phyloP scores from a whole-genome alignment of 2,797 vertebrate species.

The Neosilurus hyrtlii region DNA sequence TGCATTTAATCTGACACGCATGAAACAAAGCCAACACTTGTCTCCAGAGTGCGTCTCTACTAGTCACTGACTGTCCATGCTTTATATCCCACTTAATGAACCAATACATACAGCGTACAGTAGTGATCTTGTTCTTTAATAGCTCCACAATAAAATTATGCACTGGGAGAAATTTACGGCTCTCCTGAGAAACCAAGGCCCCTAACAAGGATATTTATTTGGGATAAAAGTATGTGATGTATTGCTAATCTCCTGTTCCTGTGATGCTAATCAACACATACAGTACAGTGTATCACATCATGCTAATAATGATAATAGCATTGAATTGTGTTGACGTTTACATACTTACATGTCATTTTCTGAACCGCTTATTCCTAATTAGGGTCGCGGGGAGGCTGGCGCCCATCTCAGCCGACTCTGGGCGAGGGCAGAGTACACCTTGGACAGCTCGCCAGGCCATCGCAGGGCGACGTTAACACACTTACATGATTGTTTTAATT shows the following conservation, averaged over 20 bases:
- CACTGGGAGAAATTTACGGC: conserved; percentile 26
- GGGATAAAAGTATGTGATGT: background rate
- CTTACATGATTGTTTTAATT: too few species aligned
- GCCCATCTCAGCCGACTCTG: too few species aligned
- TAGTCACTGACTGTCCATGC: conserved; percentile 48
- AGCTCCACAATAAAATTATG: conserved; percentile 30
- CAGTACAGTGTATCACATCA: background rate
- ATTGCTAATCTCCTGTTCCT: background rate
- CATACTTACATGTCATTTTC: too few species aligned
- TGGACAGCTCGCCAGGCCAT: too few species aligned
- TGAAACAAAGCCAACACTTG: conserved; percentile 38
- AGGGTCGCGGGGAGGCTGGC: too few species aligned
- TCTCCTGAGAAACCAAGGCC: conserved; percentile 11
- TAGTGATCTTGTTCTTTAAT: conserved; percentile 43
- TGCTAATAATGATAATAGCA: background rate
- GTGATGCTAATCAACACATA: background rate
- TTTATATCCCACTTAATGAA: conserved; percentile 49
- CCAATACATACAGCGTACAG: conserved; percentile 40
- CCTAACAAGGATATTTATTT: conserved; percentile 14
- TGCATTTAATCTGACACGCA: conserved; percentile 25
- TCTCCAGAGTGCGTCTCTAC: conserved; percentile 41
- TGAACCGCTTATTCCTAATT: too few species aligned
- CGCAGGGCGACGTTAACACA: too few species aligned
- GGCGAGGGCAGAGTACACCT: too few species aligned
- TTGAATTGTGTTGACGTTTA: background rate